Evolutionary conservation across 2,797 vertebrate genomes (phyloP).

Genomic region (Thalassophryne amazonica): DNA sequence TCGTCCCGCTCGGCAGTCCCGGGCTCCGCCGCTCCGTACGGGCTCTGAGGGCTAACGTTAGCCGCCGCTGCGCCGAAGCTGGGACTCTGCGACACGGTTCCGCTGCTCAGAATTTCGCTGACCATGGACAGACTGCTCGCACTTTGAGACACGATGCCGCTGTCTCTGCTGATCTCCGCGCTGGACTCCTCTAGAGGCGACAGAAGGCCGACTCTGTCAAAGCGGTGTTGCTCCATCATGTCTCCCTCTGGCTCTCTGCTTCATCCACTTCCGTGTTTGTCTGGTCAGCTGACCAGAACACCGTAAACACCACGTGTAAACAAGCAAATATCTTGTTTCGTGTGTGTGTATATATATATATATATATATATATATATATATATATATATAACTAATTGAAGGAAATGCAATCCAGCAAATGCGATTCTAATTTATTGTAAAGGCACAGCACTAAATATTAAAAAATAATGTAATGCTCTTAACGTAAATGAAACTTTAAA

Average conservation of each 20-base stretch:
- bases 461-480: no score
- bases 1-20: constrained; percentile 31
- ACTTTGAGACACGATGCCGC: constrained; percentile 92
- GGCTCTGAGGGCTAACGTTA: constrained; percentile 59
- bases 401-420: no score
- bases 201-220: constrained; percentile 74
- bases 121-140: constrained; percentile 87
- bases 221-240: constrained; percentile 72
- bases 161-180: constrained; percentile 82
- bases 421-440: no score
- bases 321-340: no score
- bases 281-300: constrained; percentile 66
- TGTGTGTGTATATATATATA: no score
- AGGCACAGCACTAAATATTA: no score
- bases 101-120: constrained; percentile 80
- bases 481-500: no score
- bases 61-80: constrained; percentile 81
- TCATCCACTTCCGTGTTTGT: constrained; percentile 47
- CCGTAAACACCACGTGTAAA: no score
- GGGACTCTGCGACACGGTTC: constrained; percentile 89
- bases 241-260: not conserved
- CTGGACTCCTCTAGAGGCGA: constrained; percentile 75
- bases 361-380: no score
- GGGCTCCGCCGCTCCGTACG: constrained; percentile 46
- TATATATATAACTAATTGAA: no score